These are phyloP conservation scores for Brachionus plicatilis DNA, from an alignment of 1,140 invertebrate species.

Conservation along the genomic window DNA sequence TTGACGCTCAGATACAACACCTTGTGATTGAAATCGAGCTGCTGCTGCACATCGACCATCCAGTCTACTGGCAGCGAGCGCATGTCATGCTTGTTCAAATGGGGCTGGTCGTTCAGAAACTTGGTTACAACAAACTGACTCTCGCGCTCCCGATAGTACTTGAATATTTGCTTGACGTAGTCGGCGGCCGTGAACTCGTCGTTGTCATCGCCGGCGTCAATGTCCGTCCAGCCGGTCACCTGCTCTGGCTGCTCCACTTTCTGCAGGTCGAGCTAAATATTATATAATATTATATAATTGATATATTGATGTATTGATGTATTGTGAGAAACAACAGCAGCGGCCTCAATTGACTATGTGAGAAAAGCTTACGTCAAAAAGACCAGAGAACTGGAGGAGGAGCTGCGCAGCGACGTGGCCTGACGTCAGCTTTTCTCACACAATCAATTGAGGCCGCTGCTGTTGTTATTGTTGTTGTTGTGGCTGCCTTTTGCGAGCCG, in stretches of 20 bases:
- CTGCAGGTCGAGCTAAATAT: not conserved
- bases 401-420: not conserved
- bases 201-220: constrained; percentile 19
- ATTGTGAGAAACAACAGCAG: too few relatives aligned
- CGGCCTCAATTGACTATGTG: too few relatives aligned
- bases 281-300: too few relatives aligned
- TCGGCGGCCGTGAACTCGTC: constrained; percentile 12
- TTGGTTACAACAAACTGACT: not conserved
- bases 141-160: constrained; percentile 24
- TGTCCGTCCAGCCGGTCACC: constrained; percentile 8
- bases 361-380: too few relatives aligned
- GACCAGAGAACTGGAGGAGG: too few relatives aligned
- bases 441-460: not conserved
- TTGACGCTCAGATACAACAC: constrained; percentile 93
- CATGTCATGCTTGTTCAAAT: constrained; percentile 74
- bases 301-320: too few relatives aligned
- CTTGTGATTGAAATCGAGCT: constrained; percentile 95
- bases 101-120: constrained; percentile 60
- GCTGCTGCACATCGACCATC: constrained; percentile 93
- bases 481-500: not conserved
- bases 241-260: not conserved
- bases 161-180: constrained; percentile 39
- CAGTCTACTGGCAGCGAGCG: constrained; percentile 87
- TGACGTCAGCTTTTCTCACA: not conserved
- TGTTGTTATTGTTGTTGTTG: not conserved